These are phyloP conservation scores for Sarcophilus harrisii DNA, from an alignment of 2,797 vertebrate species.

Conservation along the genomic window DNA sequence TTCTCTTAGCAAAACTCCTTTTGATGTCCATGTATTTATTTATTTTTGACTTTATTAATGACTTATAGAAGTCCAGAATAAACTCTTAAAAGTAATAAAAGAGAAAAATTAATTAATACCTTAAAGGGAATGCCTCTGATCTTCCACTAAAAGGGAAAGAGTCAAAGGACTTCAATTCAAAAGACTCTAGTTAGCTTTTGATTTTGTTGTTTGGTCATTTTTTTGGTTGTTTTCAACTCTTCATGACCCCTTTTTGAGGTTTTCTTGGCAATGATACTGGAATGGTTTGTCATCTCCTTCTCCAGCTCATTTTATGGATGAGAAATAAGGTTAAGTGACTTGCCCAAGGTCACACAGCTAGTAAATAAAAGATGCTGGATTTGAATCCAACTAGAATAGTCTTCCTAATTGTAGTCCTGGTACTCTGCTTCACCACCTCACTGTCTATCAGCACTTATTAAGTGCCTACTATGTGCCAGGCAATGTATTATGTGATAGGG, in stretches of 20 bases:
- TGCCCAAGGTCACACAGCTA: background rate
- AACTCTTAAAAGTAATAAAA: constrained; percentile 67
- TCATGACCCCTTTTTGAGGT: background rate
- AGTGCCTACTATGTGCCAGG: background rate
- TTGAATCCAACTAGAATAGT: background rate
- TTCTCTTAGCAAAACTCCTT: constrained; percentile 65
- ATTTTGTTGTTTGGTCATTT: background rate
- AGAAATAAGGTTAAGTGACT: background rate
- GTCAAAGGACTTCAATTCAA: background rate
- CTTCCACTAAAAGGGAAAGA: constrained; percentile 40
- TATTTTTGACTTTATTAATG: constrained; percentile 74
- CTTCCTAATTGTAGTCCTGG: background rate
- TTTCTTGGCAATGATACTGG: background rate
- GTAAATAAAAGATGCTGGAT: background rate
- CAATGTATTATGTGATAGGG: background rate
- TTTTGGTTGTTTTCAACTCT: background rate
- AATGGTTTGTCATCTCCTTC: background rate
- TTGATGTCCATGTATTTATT: constrained; percentile 59
- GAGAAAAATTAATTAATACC: constrained; percentile 57
- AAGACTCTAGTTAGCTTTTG: background rate
- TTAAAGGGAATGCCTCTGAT: constrained; percentile 46
- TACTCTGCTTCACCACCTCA: background rate
- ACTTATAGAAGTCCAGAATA: constrained; percentile 67
- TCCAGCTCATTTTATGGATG: background rate
- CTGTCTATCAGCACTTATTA: background rate